Percentiles rank a stretch among this genome's conserved stretches.
Evolutionary conservation across 2,797 vertebrate species (phyloP).

Genomic region (Sarcoramphus papa): DNA sequence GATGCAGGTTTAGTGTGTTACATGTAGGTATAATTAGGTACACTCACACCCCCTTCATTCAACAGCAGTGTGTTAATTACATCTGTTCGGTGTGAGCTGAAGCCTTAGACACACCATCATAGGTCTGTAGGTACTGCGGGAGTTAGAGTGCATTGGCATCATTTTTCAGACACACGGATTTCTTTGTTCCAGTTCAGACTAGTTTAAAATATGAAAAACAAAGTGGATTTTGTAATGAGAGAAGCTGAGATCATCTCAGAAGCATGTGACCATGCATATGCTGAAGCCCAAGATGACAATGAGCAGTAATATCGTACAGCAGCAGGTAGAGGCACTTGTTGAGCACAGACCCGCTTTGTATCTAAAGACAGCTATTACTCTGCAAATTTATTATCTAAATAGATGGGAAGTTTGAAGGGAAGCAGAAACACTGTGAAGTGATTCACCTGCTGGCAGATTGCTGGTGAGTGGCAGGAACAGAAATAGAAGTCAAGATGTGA

Average conservation of each 20-base stretch:
- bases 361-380: background rate
- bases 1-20: background rate
- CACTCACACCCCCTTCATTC: background rate
- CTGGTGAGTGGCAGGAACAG: background rate
- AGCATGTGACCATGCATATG: background rate
- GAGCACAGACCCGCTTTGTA: background rate
- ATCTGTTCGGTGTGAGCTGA: background rate
- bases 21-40: background rate
- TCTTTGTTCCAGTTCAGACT: background rate
- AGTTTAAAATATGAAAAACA: background rate
- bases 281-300: background rate
- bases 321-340: background rate
- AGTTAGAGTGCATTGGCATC: background rate
- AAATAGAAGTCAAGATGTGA: background rate
- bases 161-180: rapidly evolving
- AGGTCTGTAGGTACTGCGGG: background rate
- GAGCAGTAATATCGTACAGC: background rate
- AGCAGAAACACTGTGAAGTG: background rate
- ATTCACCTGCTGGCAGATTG: background rate
- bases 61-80: background rate
- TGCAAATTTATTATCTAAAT: background rate
- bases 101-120: rapidly evolving
- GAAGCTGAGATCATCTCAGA: background rate
- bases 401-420: background rate
- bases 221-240: background rate